Percentiles rank a stretch among this genome's conserved stretches.
Conservation (phyloP, 1,140 invertebrate species). For the Drosophila paulistorum region DNA sequence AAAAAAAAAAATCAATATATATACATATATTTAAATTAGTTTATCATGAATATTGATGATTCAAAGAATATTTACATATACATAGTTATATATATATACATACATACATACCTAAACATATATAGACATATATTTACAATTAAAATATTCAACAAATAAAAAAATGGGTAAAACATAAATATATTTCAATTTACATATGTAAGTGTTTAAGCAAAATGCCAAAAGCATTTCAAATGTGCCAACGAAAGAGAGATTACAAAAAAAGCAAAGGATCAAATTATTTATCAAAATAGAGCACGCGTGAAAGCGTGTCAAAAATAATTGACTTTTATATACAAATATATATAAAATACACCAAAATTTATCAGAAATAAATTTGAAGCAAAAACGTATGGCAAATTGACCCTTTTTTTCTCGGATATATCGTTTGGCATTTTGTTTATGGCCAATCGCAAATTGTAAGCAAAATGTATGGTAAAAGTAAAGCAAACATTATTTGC, state of each 20-base stretch:
- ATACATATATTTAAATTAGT: slow-evolving; percentile 61
- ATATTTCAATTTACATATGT: slow-evolving; percentile 71
- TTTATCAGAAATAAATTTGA: slow-evolving; percentile 52
- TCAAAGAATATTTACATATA: slow-evolving; percentile 40
- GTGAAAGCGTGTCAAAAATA: slow-evolving; percentile 51
- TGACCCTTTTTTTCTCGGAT: slow-evolving; percentile 19
- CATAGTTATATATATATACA: background rate
- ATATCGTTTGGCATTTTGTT: slow-evolving; percentile 4
- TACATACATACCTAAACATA: slow-evolving; percentile 20
- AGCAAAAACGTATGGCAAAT: slow-evolving; percentile 44
- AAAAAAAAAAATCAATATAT: slow-evolving; percentile 5
- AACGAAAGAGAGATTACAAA: slow-evolving; percentile 13
- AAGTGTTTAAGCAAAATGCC: slow-evolving; percentile 74
- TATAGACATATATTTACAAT: slow-evolving; percentile 44
- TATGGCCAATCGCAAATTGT: slow-evolving; percentile 30
- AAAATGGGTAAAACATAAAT: slow-evolving; percentile 15
- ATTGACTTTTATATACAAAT: slow-evolving; percentile 26
- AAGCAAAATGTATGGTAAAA: slow-evolving; percentile 33
- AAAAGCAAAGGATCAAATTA: slow-evolving; percentile 30
- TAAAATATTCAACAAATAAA: slow-evolving; percentile 56
- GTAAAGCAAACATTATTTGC: slow-evolving; percentile 35
- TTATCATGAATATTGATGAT: slow-evolving; percentile 66
- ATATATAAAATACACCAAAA: slow-evolving; percentile 31
- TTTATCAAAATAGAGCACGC: slow-evolving; percentile 48
- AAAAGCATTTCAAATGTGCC: slow-evolving; percentile 71